Percentiles rank a stretch among this genome's conserved stretches.
Conservation (phyloP, 2,888 invertebrate genomes). For the Drosophila percnosoma region DNA sequence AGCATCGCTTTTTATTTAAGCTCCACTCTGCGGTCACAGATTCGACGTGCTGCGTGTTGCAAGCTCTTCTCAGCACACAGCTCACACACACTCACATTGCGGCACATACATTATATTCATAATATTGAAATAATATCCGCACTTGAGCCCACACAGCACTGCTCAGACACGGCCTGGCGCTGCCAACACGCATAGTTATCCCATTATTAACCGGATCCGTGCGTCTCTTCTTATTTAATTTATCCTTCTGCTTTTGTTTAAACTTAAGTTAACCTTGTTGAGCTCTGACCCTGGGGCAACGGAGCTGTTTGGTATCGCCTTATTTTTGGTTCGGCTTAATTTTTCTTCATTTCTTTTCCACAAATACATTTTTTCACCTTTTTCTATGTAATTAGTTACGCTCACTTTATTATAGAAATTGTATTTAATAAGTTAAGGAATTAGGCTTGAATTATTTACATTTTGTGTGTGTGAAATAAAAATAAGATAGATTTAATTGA, state of each 20-base stretch:
- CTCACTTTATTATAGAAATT: background rate
- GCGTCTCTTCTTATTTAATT: background rate
- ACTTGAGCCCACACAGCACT: conserved; percentile 31
- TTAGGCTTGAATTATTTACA: background rate
- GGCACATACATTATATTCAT: conserved; percentile 59
- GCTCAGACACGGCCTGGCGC: conserved; percentile 6
- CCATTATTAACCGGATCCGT: background rate
- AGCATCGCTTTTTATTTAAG: conserved; percentile 28
- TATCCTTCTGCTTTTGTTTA: background rate
- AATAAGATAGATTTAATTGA: background rate
- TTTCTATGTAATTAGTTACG: background rate
- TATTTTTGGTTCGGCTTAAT: background rate
- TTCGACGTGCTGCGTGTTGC: conserved; percentile 46
- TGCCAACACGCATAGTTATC: conserved; percentile 24
- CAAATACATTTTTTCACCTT: background rate
- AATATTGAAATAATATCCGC: conserved; percentile 60
- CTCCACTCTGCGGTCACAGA: conserved; percentile 37
- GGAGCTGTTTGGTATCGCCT: background rate
- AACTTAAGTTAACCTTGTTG: background rate
- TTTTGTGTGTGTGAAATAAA: background rate
- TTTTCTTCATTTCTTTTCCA: background rate
- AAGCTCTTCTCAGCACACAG: conserved; percentile 31
- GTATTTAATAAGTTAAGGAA: background rate
- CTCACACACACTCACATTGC: conserved; percentile 20
- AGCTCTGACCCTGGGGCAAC: background rate